Evolutionary conservation across 2,888 invertebrate genomes (phyloP), one percentile per base, ranked within the genome.

Genomic region (Alloscopus bannaensis): DNA sequence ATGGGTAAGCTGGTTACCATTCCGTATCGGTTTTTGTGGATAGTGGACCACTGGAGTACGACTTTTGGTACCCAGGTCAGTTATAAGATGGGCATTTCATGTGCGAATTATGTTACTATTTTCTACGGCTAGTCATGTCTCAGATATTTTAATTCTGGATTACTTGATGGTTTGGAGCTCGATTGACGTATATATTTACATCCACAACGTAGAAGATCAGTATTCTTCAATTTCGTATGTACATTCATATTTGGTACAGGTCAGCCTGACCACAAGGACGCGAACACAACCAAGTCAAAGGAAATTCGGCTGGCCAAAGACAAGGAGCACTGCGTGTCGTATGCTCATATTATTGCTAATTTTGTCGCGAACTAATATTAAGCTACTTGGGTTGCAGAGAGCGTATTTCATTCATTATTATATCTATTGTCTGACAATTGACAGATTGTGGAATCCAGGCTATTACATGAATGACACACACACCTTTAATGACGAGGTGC

Each of bases 41-140:
- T 47, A 47, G 50, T 3, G 2, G 20, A 20, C 20, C 3, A 18
- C 50, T 50, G 3, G 20, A 50, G n/a, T 50, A 50, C 50, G 20
- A 50, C 50, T 50, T 18, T 50, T 50, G 50, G 50, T 50, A 50
- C 20, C 50, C 50, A 2, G 22, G 22, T 50, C 50, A 50, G 22
- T 22, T 22, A 11, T 18, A 50, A 3, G 20, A 50, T 50, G n/a
- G n/a, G n/a, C n/a, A n/a, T n/a, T n/a, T n/a, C n/a, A n/a, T n/a
- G n/a, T n/a, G n/a, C n/a, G n/a, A n/a, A n/a, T n/a, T n/a, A n/a
- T n/a, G n/a, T n/a, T 47, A 47, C 18, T 6, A 3, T n/a, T n/a
- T 47, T 3, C n/a, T 3, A 47, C 47, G 13, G 6, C 13, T 36
- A 13, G 13, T 8, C 6, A 36, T 36, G 6, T 36, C 36, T 13